These are phyloP conservation scores for Hydropsyche betteni DNA, from an alignment of 2,888 invertebrate genomes.

Conservation along the genomic window DNA sequence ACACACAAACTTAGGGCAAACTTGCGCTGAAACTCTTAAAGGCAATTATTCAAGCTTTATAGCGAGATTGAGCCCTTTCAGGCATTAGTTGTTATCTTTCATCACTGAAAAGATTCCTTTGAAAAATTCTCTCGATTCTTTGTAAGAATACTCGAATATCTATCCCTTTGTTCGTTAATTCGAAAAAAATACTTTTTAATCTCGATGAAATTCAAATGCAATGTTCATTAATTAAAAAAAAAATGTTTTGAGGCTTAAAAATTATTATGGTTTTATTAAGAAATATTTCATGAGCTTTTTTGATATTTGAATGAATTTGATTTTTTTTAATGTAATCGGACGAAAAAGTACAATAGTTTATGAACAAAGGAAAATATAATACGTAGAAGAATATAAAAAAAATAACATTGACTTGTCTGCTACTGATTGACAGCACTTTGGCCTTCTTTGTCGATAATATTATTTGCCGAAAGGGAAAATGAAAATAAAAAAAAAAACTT, in stretches of 20 bases:
- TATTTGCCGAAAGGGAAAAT: conserved; percentile 27
- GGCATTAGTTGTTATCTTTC: conserved; percentile 3
- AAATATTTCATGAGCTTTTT: no score
- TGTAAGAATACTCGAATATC: no score
- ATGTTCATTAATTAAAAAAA: no score
- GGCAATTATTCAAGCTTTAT: conserved; percentile 26
- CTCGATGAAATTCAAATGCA: no score
- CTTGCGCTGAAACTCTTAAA: conserved; percentile 8
- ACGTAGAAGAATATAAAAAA: conserved; percentile 2
- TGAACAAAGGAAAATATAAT: neutral
- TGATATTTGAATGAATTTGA: no score
- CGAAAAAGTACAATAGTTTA: no score
- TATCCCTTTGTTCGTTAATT: no score
- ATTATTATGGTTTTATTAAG: no score
- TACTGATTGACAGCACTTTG: conserved; percentile 36
- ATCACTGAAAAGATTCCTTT: neutral
- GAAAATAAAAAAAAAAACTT: conserved; percentile 16
- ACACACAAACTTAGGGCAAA: neutral
- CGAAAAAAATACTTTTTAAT: no score
- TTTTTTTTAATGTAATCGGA: no score
- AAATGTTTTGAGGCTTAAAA: no score
- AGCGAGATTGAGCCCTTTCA: conserved; percentile 8
- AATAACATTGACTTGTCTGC: conserved; percentile 32
- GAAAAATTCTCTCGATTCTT: no score
- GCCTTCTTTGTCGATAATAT: conserved; percentile 29